Evolutionary conservation across 2,113 vertebrate genomes (phyloP).

Genomic region (Neopipo cinnamomea): DNA sequence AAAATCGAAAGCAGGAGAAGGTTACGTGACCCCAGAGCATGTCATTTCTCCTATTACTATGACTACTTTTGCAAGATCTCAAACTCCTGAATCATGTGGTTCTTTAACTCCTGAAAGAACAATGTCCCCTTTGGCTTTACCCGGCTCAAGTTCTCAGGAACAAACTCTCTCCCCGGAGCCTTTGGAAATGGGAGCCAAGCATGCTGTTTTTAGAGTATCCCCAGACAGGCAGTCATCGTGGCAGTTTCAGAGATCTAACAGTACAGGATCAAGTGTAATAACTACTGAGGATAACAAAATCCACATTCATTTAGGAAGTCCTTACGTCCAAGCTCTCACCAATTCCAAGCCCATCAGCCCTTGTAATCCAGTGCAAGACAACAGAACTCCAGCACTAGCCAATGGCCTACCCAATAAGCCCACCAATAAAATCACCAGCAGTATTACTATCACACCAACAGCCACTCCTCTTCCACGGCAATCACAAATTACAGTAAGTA

Average conservation of each 20-base stretch:
- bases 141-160: constrained; percentile 80
- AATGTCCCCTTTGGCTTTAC: constrained; percentile 88
- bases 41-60: constrained; percentile 82
- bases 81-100: constrained; percentile 87
- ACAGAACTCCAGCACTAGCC: constrained; percentile 81
- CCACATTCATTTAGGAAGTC: constrained; percentile 94
- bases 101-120: constrained; percentile 89
- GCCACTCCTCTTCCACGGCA: constrained; percentile 89
- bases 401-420: constrained; percentile 84
- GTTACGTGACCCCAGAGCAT: constrained; percentile 79
- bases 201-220: constrained; percentile 87
- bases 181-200: constrained; percentile 83
- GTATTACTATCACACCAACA: constrained; percentile 96
- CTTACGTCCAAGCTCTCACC: constrained; percentile 86
- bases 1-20: constrained; percentile 83
- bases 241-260: constrained; percentile 94
- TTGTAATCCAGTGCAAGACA: constrained; percentile 79
- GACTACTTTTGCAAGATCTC: constrained; percentile 83
- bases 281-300: constrained; percentile 99
- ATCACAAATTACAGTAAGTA: constrained; percentile 99
- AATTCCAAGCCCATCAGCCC: constrained; percentile 79
- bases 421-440: constrained; percentile 95
- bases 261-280: constrained; percentile 90
- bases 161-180: constrained; percentile 81
- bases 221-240: constrained; percentile 89